phyloP scores from a whole-genome alignment of 2,113 vertebrate species.

The Rostratula benghalensis region DNA sequence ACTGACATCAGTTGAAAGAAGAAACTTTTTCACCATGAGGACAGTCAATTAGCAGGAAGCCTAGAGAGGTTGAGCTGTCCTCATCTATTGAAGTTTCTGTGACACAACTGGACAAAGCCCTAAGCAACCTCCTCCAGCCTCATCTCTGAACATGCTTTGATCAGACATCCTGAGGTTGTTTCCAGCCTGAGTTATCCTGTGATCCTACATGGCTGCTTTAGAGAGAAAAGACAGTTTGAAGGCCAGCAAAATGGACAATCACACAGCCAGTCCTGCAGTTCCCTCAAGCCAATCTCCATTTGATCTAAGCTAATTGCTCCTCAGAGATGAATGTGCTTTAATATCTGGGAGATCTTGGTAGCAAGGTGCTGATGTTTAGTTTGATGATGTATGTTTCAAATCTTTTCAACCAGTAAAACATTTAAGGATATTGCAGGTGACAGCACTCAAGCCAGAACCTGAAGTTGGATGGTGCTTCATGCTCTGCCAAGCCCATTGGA shows the following conservation, averaged over 20 bases:
- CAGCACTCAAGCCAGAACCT: not conserved
- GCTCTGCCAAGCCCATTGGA: not conserved
- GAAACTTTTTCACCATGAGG: not conserved
- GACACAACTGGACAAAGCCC: rapidly evolving
- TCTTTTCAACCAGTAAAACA: not conserved
- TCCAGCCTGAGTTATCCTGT: not conserved
- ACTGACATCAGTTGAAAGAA: not conserved
- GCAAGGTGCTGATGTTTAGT: not conserved
- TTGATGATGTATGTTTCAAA: not conserved
- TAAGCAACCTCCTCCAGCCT: not conserved
- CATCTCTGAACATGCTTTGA: not conserved
- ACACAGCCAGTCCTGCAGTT: not conserved
- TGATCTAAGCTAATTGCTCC: not conserved
- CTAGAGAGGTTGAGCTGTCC: not conserved
- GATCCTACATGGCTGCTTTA: not conserved
- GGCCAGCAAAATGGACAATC: not conserved
- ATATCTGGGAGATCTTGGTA: not conserved
- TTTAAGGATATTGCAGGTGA: not conserved
- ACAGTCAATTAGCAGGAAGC: not conserved
- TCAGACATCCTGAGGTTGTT: not conserved
- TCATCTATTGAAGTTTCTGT: not conserved
- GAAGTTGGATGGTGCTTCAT: not conserved
- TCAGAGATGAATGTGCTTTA: not conserved
- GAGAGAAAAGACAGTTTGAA: not conserved
- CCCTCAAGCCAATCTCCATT: not conserved